These are phyloP conservation scores for Felis catus DNA, from an alignment of 2,113 vertebrate species.

Conservation along the genomic window DNA sequence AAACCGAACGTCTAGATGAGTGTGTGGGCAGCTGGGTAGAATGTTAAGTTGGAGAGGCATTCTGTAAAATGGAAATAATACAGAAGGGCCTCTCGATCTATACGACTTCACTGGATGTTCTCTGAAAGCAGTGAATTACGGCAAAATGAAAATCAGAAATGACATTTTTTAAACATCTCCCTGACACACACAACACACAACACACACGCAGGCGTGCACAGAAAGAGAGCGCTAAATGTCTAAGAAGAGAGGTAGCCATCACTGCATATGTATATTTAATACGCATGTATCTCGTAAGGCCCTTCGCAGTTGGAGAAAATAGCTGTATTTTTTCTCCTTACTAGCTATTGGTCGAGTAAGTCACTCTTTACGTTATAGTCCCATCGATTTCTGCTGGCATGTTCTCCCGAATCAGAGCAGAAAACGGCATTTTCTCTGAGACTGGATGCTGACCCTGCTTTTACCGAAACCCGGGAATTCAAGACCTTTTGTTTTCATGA, in stretches of 20 bases:
- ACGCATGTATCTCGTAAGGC: neutral
- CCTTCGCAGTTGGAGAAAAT: neutral
- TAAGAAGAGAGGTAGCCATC: neutral
- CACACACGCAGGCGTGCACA: neutral
- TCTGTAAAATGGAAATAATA: neutral
- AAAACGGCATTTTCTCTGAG: conserved; percentile 12
- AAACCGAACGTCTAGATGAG: neutral
- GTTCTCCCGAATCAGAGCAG: neutral
- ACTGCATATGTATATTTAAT: neutral
- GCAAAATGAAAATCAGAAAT: neutral
- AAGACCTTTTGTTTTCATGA: neutral
- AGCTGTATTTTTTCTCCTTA: neutral
- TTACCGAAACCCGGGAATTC: neutral
- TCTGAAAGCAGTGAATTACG: neutral
- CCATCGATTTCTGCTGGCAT: neutral
- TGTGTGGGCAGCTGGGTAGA: neutral
- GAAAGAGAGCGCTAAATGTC: neutral
- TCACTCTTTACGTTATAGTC: neutral
- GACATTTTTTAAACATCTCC: neutral
- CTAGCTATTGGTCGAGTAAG: neutral
- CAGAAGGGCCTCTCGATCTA: neutral
- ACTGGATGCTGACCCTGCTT: neutral
- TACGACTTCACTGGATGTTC: neutral
- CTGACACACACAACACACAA: neutral
- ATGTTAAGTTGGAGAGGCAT: neutral